These are phyloP conservation scores for Norana najaformis DNA, from an alignment of 2,888 invertebrate genomes.

Conservation along the genomic window DNA sequence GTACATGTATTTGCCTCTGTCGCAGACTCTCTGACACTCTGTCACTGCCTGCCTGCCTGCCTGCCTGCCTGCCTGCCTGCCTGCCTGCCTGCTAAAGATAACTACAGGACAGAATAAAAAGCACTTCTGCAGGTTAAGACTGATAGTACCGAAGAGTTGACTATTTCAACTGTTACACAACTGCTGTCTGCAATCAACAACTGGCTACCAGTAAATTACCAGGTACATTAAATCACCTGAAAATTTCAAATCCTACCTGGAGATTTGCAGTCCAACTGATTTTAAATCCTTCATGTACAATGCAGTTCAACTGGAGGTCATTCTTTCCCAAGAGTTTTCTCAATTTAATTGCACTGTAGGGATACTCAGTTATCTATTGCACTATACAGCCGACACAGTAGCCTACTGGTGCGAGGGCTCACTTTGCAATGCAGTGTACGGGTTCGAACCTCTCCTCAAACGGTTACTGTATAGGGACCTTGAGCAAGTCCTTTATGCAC, in stretches of 20 bases:
- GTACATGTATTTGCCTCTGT: too few relatives aligned
- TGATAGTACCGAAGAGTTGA: neutral
- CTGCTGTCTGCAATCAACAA: neutral
- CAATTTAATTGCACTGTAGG: neutral
- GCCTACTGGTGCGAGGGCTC: neutral
- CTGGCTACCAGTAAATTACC: conserved; percentile 1
- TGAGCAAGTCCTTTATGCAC: neutral
- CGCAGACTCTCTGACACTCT: too few relatives aligned
- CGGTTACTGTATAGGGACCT: neutral
- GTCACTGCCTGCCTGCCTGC: neutral
- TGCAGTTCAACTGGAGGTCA: neutral
- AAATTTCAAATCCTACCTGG: neutral
- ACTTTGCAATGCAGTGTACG: neutral
- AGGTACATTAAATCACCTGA: neutral
- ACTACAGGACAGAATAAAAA: neutral
- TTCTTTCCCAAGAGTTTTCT: too few relatives aligned
- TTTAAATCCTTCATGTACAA: neutral
- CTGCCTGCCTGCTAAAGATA: neutral
- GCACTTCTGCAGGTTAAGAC: neutral
- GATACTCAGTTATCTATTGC: neutral
- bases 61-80: neutral
- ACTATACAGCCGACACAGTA: neutral
- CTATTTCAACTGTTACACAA: neutral
- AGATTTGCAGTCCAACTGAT: neutral
- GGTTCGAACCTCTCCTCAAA: neutral